Base-by-base conservation (phyloP, 2,888 invertebrate species). In the Zaprionus lineosus region DNA sequence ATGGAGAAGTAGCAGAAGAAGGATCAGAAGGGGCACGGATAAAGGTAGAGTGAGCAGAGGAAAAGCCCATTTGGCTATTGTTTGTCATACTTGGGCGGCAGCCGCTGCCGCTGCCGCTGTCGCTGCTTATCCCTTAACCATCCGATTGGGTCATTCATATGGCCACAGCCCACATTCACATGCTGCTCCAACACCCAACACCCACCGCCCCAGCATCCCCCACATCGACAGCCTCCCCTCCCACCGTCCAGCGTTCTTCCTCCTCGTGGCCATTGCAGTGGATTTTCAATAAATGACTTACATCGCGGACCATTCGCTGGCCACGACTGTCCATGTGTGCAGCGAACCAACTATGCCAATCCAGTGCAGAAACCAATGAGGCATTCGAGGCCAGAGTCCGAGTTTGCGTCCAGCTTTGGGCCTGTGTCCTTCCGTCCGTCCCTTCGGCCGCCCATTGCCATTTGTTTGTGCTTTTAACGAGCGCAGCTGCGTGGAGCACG, bases 31-130 rank as follows among this genome's bases (percentile, higher is more conserved):
- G n/a, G n/a, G n/a, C n/a, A n/a, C n/a, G n/a, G n/a, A n/a, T n/a
- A n/a, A n/a, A n/a, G n/a, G n/a, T n/a, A n/a, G n/a, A n/a, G n/a
- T n/a, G n/a, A n/a, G n/a, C n/a, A n/a, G n/a, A 67, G 82, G 70
- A 78, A 70, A 76, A 78, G 75, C 75, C 78, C 77, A 78, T 78
- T 78, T 78, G 82, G 77, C 78, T 82, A 78, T 82, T 78, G 82
- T 78, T 78, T 78, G 77, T 75, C 77, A 78, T 78, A 82, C 75
- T 82, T 73, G 67, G 59, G 47, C 51, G 58, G 50, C 39, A 44
- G 56, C 60, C 40, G 61, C 29, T 48, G 62, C 51, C 48, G 36
- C 39, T 24, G 48, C 24, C 21, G 11, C 14, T 26, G 31, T 5
- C 12, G 8, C 26, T n/a, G 11, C 26, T 19, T 5, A 19, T 19